Percentiles rank a stretch among this genome's conserved stretches.
phyloP scores from a whole-genome alignment of 1,140 invertebrate species.

The Ostrea denselamellosa region DNA sequence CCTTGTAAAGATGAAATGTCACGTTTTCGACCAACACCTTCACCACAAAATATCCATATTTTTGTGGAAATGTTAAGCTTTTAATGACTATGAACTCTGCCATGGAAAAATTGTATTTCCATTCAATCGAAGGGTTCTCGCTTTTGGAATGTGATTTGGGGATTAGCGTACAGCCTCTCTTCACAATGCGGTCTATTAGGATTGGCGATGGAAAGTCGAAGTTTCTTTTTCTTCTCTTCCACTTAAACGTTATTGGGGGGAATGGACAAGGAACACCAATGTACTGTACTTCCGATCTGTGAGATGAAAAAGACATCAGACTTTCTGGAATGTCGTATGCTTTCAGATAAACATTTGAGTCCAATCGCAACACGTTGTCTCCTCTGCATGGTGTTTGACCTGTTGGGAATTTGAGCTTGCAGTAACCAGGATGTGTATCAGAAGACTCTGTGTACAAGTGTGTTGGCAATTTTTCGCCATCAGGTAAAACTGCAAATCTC shows the following conservation, averaged over 20 bases:
- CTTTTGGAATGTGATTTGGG: conserved; percentile 6
- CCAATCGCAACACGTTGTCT: background rate
- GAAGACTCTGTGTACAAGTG: background rate
- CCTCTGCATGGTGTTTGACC: background rate
- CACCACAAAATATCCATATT: background rate
- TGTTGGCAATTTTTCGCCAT: background rate
- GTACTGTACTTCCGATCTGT: background rate
- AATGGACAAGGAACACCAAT: background rate
- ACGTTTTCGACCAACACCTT: background rate
- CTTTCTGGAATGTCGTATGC: background rate
- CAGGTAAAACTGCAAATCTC: background rate
- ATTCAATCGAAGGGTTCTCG: background rate
- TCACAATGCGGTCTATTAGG: background rate
- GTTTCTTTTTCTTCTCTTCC: background rate
- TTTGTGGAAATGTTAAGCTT: background rate
- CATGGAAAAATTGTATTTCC: conserved; percentile 27
- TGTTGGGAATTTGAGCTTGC: background rate
- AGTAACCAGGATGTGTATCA: background rate
- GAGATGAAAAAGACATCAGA: background rate
- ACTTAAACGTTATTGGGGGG: background rate
- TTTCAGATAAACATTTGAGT: background rate
- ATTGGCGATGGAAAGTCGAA: background rate
- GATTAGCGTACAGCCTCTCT: background rate
- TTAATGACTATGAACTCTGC: background rate
- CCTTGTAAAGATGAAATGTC: background rate